These are phyloP conservation scores for Emmelina monodactyla DNA, from an alignment of 2,888 invertebrate species.

Conservation along the genomic window DNA sequence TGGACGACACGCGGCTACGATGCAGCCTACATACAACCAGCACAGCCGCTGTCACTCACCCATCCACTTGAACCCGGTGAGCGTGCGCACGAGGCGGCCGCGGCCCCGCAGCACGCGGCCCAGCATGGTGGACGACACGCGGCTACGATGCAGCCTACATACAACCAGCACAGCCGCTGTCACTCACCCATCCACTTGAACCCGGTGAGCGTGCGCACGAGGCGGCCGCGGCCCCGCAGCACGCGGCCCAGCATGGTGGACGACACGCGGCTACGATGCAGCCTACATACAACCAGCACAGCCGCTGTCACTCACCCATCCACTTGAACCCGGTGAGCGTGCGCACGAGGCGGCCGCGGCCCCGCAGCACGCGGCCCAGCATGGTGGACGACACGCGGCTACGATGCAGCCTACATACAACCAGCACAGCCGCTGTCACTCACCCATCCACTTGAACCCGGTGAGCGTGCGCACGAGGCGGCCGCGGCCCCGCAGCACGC, in stretches of 20 bases:
- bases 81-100: constrained; percentile 83
- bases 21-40: too few relatives aligned
- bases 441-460: constrained; percentile 99
- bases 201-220: constrained; percentile 92
- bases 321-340: constrained; percentile 99
- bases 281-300: too few relatives aligned
- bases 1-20: constrained; percentile 98
- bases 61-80: constrained; percentile 99
- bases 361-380: constrained; percentile 78
- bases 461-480: constrained; percentile 89
- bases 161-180: too few relatives aligned
- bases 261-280: constrained; percentile 98
- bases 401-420: too few relatives aligned
- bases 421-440: constrained; percentile 17
- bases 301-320: constrained; percentile 78
- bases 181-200: constrained; percentile 97
- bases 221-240: constrained; percentile 77
- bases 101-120: constrained; percentile 79
- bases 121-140: constrained; percentile 96
- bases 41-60: constrained; percentile 63
- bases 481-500: constrained; percentile 82
- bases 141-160: too few relatives aligned
- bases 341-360: constrained; percentile 81
- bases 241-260: constrained; percentile 92
- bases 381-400: constrained; percentile 98